Evolutionary conservation across 2,888 invertebrate species (phyloP), one percentile per base, ranked within the genome.

Genomic region (Diploptera punctata): DNA sequence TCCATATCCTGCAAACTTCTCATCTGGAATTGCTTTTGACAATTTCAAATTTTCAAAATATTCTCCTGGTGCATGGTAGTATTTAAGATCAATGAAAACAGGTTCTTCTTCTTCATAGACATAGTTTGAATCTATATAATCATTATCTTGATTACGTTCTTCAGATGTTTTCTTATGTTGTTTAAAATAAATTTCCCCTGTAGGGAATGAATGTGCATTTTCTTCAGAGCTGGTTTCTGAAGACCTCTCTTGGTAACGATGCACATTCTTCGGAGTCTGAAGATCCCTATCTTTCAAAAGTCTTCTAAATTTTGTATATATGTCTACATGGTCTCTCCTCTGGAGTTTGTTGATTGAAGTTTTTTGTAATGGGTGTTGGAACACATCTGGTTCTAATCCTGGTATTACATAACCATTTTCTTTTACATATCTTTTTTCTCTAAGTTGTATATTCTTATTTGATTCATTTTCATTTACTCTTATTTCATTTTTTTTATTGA

Each of bases 41-140:
- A 2, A n/a, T 7, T 26, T 21, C 16, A 65, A 18, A 16, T 3
- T 47, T 65, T 65, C 65, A 65, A 65, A 65, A n/a, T 26, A 65
- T 29, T 65, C 47, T 26, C 43, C 26, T 47, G 65, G 65, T 29
- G 16, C 43, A 47, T 65, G 26, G 3, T 10, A 18, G n/a, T 26
- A 9, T 18, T 26, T 47, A 10, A 10, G 13, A 13, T 65, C 65
- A 16, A 24, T 7, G 24, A 18, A 2, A 9, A 21, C 47, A 65
- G 24, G 13, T 44, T 65, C 65, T 5, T 62, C 43, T 9, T 69
- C 65, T 21, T 57, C 31, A 21, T 38, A 19, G 3, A 29, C 29
- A n/a, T n/a, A n/a, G n/a, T 60, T 57, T 1, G 31, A 62, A 24
- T 71, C 68, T n/a, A 71, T 62, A 33, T 71, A 74, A 38, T 71